Conservation (phyloP, 2,113 vertebrate species). For the Oryzias melastigma region DNA sequence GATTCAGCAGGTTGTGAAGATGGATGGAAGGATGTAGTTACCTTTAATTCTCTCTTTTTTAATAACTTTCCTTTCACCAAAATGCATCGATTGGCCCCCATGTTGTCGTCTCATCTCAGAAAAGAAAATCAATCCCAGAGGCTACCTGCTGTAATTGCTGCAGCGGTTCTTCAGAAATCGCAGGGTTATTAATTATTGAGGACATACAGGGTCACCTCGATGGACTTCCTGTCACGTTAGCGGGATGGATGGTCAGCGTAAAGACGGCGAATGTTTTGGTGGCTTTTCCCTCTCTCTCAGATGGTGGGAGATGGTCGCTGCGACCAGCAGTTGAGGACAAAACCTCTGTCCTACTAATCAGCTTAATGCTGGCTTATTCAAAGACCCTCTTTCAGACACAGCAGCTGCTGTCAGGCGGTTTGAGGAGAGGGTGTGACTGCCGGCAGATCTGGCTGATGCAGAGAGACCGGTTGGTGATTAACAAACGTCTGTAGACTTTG, state of each 20-base stretch:
- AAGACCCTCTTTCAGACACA: constrained; percentile 81
- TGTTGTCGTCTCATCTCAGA: constrained; percentile 48
- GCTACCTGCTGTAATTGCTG: constrained; percentile 36
- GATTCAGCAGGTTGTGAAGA: too few species aligned
- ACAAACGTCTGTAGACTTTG: constrained; percentile 99
- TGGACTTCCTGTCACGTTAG: constrained; percentile 41
- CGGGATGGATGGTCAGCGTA: constrained; percentile 37
- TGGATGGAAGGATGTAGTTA: neutral
- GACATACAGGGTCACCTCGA: constrained; percentile 44
- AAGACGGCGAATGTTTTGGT: constrained; percentile 42
- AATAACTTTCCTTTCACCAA: constrained; percentile 39
- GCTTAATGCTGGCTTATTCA: constrained; percentile 79
- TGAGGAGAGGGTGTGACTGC: constrained; percentile 90
- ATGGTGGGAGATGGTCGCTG: constrained; percentile 56
- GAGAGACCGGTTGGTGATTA: constrained; percentile 97
- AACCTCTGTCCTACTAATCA: constrained; percentile 78
- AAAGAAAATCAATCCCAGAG: constrained; percentile 32
- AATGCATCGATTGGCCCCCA: constrained; percentile 42
- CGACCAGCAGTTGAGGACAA: constrained; percentile 73
- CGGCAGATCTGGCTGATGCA: constrained; percentile 89
- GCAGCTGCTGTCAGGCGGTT: constrained; percentile 88
- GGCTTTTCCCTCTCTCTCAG: constrained; percentile 8
- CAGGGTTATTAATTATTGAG: constrained; percentile 53
- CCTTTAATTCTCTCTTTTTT: neutral
- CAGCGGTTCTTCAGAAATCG: constrained; percentile 43